A percentile compares a stretch with the other conserved stretches of the same genome.
Conservation (phyloP, 2,113 vertebrate species). For the Myotis yumanensis region DNA sequence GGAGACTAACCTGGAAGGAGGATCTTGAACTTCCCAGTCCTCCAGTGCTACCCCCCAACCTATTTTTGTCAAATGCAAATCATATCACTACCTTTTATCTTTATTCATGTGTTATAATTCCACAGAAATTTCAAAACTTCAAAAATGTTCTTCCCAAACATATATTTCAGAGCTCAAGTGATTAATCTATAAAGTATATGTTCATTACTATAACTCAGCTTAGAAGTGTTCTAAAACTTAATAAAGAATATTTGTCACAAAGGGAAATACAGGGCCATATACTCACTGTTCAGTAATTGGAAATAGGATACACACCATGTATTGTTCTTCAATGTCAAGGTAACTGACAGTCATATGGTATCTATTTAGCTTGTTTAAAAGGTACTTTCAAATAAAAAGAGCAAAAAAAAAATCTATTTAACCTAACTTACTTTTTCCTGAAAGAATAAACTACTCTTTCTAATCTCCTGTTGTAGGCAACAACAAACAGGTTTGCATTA, state of each 20-base stretch:
- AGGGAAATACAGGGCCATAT: background rate
- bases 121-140: background rate
- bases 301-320: constrained; percentile 48
- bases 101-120: background rate
- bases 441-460: constrained; percentile 53
- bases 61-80: background rate
- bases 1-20: background rate
- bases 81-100: background rate
- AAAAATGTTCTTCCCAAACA: constrained; percentile 23
- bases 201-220: background rate
- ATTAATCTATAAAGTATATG: constrained; percentile 34
- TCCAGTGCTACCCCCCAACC: background rate
- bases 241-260: constrained; percentile 29
- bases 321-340: constrained; percentile 44
- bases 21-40: background rate
- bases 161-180: background rate
- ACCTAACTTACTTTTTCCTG: constrained; percentile 38
- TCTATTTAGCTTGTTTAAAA: constrained; percentile 26
- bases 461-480: background rate
- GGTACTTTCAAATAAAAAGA: constrained; percentile 35
- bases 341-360: background rate
- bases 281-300: constrained; percentile 21
- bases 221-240: constrained; percentile 33
- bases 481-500: constrained; percentile 62
- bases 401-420: constrained; percentile 17